phyloP scores from a whole-genome alignment of 1,140 invertebrate genomes.

The Drosophila baimaii region DNA sequence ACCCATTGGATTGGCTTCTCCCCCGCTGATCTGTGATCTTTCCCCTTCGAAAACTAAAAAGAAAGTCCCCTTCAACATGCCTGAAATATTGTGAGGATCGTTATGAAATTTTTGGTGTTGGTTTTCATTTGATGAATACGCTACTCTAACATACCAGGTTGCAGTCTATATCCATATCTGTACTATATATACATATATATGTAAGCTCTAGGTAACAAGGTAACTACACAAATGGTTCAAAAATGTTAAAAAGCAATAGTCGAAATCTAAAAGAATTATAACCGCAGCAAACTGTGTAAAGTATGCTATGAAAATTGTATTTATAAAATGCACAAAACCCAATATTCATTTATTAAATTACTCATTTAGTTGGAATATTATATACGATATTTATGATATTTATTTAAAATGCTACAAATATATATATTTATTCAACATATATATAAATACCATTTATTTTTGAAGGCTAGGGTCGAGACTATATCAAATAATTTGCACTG shows the following conservation, averaged over 20 bases:
- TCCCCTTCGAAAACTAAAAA: slow-evolving; percentile 10
- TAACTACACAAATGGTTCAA: slow-evolving; percentile 73
- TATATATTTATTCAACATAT: slow-evolving; percentile 18
- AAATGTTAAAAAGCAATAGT: slow-evolving; percentile 84
- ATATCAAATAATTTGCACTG: slow-evolving; percentile 82
- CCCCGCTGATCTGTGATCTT: slow-evolving; percentile 15
- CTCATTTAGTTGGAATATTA: slow-evolving; percentile 54
- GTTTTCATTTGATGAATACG: slow-evolving; percentile 53
- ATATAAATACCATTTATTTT: slow-evolving; percentile 32
- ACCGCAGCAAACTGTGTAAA: slow-evolving; percentile 54
- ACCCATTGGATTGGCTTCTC: slow-evolving; percentile 32
- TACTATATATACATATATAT: slow-evolving; percentile 50
- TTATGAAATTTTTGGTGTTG: slow-evolving; percentile 71
- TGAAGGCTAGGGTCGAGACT: slow-evolving; percentile 80
- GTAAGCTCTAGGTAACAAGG: slow-evolving; percentile 66
- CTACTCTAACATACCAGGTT: slow-evolving; percentile 23
- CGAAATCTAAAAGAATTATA: slow-evolving; percentile 49
- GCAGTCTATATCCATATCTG: too few relatives aligned
- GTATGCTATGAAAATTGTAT: slow-evolving; percentile 77
- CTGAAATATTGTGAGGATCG: slow-evolving; percentile 48
- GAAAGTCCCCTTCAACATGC: slow-evolving; percentile 11
- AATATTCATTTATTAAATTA: slow-evolving; percentile 53
- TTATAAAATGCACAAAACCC: slow-evolving; percentile 77
- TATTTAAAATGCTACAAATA: slow-evolving; percentile 29
- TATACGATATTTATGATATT: slow-evolving; percentile 32